A percentile compares a stretch with the other conserved stretches of the same genome.
These are phyloP conservation scores for Cephalotes varians DNA, from an alignment of 2,888 invertebrate species.

Conservation along the genomic window DNA sequence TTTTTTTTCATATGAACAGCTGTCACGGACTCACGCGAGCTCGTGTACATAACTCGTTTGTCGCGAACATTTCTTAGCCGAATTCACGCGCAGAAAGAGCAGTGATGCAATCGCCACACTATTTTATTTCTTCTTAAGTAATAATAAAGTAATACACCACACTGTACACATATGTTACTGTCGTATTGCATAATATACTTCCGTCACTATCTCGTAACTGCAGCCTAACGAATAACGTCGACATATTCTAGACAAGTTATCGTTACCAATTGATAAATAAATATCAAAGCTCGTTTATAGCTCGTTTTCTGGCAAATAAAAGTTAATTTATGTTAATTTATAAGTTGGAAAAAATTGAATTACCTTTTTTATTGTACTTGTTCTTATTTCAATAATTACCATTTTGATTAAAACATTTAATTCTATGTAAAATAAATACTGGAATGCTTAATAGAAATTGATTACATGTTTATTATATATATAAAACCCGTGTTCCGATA, in stretches of 20 bases:
- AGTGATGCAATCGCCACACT: too few relatives aligned
- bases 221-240: background rate
- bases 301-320: background rate
- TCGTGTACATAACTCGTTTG: too few relatives aligned
- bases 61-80: too few relatives aligned
- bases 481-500: too few relatives aligned
- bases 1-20: too few relatives aligned
- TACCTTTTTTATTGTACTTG: background rate
- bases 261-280: constrained; percentile 32
- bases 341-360: background rate
- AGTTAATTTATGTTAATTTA: background rate
- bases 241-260: background rate
- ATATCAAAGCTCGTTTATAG: background rate
- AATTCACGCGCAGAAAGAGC: too few relatives aligned
- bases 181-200: constrained; percentile 9
- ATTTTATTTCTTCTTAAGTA: background rate
- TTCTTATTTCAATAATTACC: background rate
- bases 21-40: too few relatives aligned
- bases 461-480: too few relatives aligned
- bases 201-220: background rate
- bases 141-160: background rate
- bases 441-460: background rate
- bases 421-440: background rate
- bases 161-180: background rate
- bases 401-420: background rate